Conservation (phyloP, 23 tunicate genomes). For the Halocynthia aurantium region DNA sequence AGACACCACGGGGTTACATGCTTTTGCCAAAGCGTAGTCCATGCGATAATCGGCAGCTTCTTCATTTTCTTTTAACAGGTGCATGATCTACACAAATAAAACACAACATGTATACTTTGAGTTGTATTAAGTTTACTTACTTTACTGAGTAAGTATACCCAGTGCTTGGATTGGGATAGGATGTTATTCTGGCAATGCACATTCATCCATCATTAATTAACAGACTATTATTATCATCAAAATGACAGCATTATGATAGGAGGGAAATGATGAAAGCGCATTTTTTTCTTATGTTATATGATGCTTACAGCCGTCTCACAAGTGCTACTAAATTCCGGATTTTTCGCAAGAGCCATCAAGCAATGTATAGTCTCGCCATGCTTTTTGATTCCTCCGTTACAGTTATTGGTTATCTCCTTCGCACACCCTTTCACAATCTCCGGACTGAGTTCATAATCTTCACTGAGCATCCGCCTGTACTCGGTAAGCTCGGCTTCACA, state of each 20-base stretch:
- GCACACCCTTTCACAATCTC: slow-evolving; percentile 62
- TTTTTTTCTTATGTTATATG: too few species aligned
- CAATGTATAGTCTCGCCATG: slow-evolving; percentile 76
- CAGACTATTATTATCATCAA: too few species aligned
- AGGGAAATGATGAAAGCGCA: too few species aligned
- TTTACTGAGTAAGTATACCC: neutral
- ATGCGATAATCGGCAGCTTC: slow-evolving; percentile 58
- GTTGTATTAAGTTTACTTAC: too few species aligned
- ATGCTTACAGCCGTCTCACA: slow-evolving; percentile 39
- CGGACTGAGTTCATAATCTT: slow-evolving; percentile 69
- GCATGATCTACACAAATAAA: neutral
- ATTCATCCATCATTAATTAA: too few species aligned
- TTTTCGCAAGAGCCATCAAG: slow-evolving; percentile 42
- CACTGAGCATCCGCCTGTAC: slow-evolving; percentile 58
- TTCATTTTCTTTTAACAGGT: slow-evolving; percentile 53
- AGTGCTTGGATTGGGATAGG: neutral
- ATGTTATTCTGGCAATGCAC: too few species aligned
- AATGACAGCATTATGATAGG: too few species aligned
- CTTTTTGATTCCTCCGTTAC: slow-evolving; percentile 34
- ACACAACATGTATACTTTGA: too few species aligned
- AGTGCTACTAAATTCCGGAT: neutral
- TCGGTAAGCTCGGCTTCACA: slow-evolving; percentile 48
- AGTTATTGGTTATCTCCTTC: slow-evolving; percentile 20
- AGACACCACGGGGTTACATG: slow-evolving; percentile 40
- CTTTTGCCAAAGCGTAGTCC: slow-evolving; percentile 46